Evolutionary conservation across 2,888 invertebrate genomes (phyloP), one percentile per base, ranked within the genome.

Genomic region (Oscheius sp.): DNA sequence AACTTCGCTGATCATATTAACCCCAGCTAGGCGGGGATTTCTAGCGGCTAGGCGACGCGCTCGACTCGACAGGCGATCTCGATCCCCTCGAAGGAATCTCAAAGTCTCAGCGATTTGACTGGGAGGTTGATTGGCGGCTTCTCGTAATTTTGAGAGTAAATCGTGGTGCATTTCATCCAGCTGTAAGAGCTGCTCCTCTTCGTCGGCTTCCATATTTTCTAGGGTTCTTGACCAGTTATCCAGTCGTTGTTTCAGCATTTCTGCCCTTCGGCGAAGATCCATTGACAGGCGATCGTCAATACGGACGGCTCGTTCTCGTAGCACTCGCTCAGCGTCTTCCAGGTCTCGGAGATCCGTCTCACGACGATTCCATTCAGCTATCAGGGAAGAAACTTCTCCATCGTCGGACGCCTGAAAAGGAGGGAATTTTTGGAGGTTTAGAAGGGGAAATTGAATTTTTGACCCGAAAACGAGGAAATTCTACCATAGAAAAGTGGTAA

Each of bases 151-250:
- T 2, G 45, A 16, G 21, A 69, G 56, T 35, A 68, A 23, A 9
- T 63, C 79, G 12, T 77, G 80, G 59, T 84, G 81, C 25, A 84
- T 56, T 25, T 82, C 77, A 59, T 85, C 84, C 43, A 84, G 81
- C 29, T 82, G 78, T 25, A 83, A 61, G 5, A 83, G 79, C 5
- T 79, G 78, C 0, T 73, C 70, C 45, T 83, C 83, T 18, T 79
- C 79, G 64, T 83, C 83, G n/a, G 80, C 82, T 5, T 77, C 77
- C 83, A 83, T 83, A 46, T 80, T 80, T 61, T 74, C 46, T 3
- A 80, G 72, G 1, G 81, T 77, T 3, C 76, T 64, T 29, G 75
- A 75, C 80, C 81, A 81, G 13, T 77, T 77, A 53, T 83, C 80
- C 16, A 83, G 74, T 25, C 81, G 74, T 35, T 78, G 74, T 46